phyloP scores from a whole-genome alignment of 1,140 invertebrate genomes.

The Ceratitis capitata region DNA sequence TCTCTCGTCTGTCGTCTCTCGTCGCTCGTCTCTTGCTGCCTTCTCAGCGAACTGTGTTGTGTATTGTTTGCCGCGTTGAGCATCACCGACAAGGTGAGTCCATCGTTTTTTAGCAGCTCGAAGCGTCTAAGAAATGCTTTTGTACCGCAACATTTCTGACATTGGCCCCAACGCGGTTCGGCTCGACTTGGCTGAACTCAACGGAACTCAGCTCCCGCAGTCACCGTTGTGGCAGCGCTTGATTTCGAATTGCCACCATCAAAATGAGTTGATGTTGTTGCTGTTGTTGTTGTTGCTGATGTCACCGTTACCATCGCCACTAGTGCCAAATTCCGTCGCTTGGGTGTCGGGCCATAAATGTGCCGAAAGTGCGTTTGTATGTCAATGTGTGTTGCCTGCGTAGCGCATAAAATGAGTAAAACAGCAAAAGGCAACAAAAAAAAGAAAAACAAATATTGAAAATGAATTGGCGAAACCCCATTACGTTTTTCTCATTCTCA shows the following conservation, averaged over 20 bases:
- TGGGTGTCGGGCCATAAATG: conserved; percentile 11
- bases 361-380: neutral
- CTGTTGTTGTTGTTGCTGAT: neutral
- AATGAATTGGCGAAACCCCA: conserved; percentile 3
- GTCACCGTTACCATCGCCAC: neutral
- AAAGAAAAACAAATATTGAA: neutral
- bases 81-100: too few relatives aligned
- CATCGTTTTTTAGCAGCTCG: neutral
- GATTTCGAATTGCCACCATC: neutral
- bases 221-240: neutral
- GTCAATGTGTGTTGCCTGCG: neutral
- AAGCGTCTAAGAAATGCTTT: neutral
- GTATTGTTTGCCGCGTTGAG: neutral
- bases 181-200: too few relatives aligned
- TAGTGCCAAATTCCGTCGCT: neutral
- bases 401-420: neutral
- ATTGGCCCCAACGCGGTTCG: too few relatives aligned
- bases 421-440: neutral
- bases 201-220: neutral
- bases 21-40: too few relatives aligned
- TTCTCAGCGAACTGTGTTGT: too few relatives aligned
- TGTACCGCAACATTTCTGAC: neutral
- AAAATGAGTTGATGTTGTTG: too few relatives aligned
- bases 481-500: conserved; percentile 51
- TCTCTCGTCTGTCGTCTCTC: too few relatives aligned